Evolutionary conservation across 1,140 invertebrate genomes (phyloP), one percentile per base, ranked within the genome.

Genomic region (Lordiphosa collinella): DNA sequence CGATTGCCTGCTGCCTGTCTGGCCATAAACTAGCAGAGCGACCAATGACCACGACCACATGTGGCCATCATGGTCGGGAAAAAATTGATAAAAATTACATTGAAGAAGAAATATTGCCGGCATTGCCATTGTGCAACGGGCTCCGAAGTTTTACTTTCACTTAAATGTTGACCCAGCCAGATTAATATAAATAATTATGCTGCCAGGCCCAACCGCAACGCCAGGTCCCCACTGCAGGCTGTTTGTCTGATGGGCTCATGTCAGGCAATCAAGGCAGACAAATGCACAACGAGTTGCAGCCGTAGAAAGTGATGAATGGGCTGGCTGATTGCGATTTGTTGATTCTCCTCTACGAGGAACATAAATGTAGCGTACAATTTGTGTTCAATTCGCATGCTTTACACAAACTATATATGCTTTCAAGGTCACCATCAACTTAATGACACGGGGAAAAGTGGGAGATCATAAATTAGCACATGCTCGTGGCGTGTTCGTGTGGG

Each of bases 101-200:
- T 40, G 57, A 69, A 66, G 43, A 58, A 75, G 76, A 82, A 71
- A 82, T 80, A 80, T 76, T 65, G 63, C 60, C 44, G 57, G 66
- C 25, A 29, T 55, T 66, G 75, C 49, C 51, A 68, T 80, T 80
- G 76, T 80, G 76, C 76, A 80, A 80, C 78, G 67, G 62, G 76
- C 70, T 50, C 48, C 25, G 25, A 55, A 36, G 46, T 29, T 59
- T 59, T 56, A 75, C 76, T 80, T 80, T 80, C 76, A 80, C 76
- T 74, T 58, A 37, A 64, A 76, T 57, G 63, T 22, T 79, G 74
- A 79, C 78, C 76, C 72, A 57, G 58, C 32, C 76, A 76, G 76
- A 71, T 82, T 84, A 85, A 82, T 78, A 84, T 69, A 78, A 82
- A 82, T 84, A 82, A 84, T 72, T 82, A 72, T 66, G 53, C 58